phyloP scores from a whole-genome alignment of 2,113 vertebrate species.

The Leptobrachium ailaonicum region DNA sequence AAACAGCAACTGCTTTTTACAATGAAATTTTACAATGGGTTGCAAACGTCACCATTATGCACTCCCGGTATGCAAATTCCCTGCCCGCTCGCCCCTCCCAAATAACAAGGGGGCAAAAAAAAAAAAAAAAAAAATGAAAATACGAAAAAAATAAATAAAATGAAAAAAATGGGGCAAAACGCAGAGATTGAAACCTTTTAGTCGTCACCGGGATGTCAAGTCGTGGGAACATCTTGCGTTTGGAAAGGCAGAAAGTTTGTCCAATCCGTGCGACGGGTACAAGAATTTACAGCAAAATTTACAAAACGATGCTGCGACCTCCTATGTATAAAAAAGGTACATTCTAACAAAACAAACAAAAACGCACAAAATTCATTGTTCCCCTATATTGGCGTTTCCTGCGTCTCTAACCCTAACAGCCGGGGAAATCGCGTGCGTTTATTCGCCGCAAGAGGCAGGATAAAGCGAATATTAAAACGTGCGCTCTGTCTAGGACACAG shows the following conservation, averaged over 20 bases:
- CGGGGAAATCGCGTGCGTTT: too few relatives aligned
- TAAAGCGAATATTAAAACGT: too few relatives aligned
- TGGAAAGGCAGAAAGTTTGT: slow-evolving; percentile 37
- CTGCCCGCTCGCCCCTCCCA: not conserved
- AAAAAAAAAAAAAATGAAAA: not conserved
- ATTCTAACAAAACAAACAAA: not conserved
- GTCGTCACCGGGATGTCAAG: not conserved
- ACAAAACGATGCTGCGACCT: slow-evolving; percentile 47
- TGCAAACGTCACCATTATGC: slow-evolving; percentile 23
- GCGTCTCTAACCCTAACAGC: too few relatives aligned
- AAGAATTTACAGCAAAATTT: not conserved
- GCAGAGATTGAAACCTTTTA: not conserved
- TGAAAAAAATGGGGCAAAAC: too few relatives aligned
- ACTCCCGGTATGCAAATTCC: not conserved
- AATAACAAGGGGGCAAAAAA: not conserved
- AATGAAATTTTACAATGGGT: slow-evolving; percentile 56
- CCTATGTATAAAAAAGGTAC: slow-evolving; percentile 46
- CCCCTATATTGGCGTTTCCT: too few relatives aligned
- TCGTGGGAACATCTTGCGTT: not conserved
- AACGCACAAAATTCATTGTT: not conserved
- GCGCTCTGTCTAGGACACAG: too few relatives aligned
- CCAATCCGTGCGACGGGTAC: not conserved
- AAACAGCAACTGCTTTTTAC: slow-evolving; percentile 48
- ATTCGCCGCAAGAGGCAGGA: too few relatives aligned
- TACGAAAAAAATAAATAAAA: not conserved